Conservation (phyloP, 92 coral and sea anemone genomes). For the Montipora capitata region DNA sequence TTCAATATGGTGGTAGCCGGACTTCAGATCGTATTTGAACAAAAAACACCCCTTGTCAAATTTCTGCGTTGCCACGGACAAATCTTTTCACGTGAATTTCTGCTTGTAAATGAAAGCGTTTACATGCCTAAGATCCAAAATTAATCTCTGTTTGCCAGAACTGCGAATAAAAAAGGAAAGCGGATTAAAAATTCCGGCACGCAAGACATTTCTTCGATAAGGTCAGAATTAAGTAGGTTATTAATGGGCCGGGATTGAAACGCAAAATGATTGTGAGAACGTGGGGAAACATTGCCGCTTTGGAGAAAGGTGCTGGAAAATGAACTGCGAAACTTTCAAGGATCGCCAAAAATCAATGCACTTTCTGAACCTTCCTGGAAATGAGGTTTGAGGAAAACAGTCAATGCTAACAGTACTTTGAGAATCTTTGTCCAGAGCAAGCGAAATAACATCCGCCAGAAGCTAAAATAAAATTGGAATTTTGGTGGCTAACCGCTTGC, state of each 20-base stretch:
- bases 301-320: too few species aligned
- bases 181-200: too few species aligned
- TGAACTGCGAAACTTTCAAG: neutral
- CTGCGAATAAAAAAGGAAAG: too few species aligned
- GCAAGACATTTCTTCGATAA: neutral
- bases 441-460: neutral
- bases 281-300: too few species aligned
- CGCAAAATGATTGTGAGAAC: too few species aligned
- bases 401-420: too few species aligned
- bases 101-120: neutral
- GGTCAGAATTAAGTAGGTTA: slow-evolving; percentile 5
- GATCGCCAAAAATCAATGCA: slow-evolving; percentile 43
- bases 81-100: too few species aligned
- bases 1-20: slow-evolving; percentile 20
- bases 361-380: neutral
- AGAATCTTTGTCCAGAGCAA: neutral
- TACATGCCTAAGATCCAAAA: slow-evolving; percentile 54
- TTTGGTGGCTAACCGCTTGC: neutral
- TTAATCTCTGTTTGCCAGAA: slow-evolving; percentile 4
- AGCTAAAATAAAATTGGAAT: neutral
- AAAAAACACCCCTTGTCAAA: neutral
- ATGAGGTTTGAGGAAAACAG: too few species aligned
- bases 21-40: slow-evolving; percentile 45
- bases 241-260: neutral
- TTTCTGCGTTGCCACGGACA: neutral